Percentiles rank a stretch among this genome's conserved stretches.
Conservation (phyloP, 2,113 vertebrate genomes). For the Delphinapterus leucas region DNA sequence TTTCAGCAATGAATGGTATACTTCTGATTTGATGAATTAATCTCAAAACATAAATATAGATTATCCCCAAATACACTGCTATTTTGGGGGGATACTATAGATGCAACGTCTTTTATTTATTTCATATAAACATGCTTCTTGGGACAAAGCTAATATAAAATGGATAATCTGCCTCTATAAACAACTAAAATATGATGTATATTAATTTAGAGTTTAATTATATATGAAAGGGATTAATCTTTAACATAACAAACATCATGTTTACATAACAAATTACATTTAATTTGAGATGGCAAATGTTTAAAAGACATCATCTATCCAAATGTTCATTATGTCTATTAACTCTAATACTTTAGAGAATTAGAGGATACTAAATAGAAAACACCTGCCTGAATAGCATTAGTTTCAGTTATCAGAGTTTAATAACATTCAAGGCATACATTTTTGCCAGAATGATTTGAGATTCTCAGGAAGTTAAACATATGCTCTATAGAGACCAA, state of each 20-base stretch:
- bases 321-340: conserved; percentile 37
- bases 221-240: not conserved
- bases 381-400: not conserved
- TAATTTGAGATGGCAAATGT: conserved; percentile 6
- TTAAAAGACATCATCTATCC: not conserved
- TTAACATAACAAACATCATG: not conserved
- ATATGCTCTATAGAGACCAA: not conserved
- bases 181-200: not conserved
- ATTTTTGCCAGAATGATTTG: not conserved
- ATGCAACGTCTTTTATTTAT: not conserved
- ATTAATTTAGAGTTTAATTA: conserved; percentile 21
- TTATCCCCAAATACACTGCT: not conserved
- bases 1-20: not conserved
- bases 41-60: not conserved
- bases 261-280: conserved; percentile 28
- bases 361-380: not conserved
- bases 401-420: not conserved
- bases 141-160: not conserved
- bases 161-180: not conserved
- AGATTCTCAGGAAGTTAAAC: not conserved
- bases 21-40: not conserved
- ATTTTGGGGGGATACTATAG: not conserved
- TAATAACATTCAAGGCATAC: not conserved
- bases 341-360: not conserved
- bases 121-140: not conserved